Percentiles rank a stretch among this genome's conserved stretches.
Evolutionary conservation across 2,113 vertebrate genomes (phyloP).

Genomic region (Neolamprologus modestus): DNA sequence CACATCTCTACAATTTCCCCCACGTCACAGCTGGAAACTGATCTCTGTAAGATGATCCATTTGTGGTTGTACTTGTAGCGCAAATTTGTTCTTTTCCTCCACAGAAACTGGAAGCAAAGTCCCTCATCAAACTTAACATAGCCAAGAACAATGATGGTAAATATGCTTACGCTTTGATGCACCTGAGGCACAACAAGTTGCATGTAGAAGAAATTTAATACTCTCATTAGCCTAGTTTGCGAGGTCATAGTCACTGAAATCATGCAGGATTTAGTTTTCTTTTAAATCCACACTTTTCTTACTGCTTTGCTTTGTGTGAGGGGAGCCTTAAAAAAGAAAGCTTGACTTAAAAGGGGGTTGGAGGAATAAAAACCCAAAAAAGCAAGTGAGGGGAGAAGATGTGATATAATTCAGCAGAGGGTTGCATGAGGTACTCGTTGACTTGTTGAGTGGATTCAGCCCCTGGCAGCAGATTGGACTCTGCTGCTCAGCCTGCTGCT

Average conservation of each 20-base stretch:
- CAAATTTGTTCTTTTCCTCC: background rate
- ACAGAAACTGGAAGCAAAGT: conserved; percentile 91
- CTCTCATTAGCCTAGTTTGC: accelerated
- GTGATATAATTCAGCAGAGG: background rate
- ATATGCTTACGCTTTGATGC: background rate
- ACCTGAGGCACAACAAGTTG: accelerated
- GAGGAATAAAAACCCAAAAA: background rate
- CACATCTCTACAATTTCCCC: background rate
- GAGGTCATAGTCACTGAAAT: background rate
- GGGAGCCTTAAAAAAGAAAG: background rate
- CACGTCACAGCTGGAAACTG: background rate
- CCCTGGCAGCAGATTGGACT: background rate
- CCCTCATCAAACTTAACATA: conserved; percentile 90
- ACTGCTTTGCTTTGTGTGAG: background rate
- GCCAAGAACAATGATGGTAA: conserved; percentile 93
- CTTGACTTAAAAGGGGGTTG: background rate
- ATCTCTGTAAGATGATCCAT: background rate
- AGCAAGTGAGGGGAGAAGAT: background rate
- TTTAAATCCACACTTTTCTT: background rate
- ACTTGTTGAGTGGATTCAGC: background rate
- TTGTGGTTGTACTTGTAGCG: background rate
- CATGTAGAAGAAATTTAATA: background rate
- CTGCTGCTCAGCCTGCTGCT: background rate
- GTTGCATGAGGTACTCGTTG: background rate
- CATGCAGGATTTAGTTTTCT: accelerated